Conservation (phyloP, 2,113 vertebrate species). For the Probosciger aterrimus region DNA sequence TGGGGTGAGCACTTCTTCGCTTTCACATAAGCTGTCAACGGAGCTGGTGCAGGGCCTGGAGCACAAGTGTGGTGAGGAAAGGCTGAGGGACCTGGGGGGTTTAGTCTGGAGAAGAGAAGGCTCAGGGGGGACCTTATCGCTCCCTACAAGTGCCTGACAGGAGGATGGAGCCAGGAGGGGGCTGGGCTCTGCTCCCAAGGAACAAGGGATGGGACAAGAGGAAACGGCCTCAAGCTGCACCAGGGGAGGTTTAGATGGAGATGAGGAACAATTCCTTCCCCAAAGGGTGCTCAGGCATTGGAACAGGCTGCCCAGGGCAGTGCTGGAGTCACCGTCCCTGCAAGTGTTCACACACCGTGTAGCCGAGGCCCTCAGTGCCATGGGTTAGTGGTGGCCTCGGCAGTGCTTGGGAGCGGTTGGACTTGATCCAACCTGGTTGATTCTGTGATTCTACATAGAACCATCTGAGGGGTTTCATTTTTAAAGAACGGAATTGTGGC, state of each 20-base stretch:
- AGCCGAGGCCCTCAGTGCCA: neutral
- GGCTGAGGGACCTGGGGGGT: neutral
- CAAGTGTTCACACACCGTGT: neutral
- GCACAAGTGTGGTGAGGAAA: neutral
- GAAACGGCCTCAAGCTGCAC: no score
- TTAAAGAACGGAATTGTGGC: neutral
- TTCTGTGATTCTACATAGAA: neutral
- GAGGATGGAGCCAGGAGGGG: neutral
- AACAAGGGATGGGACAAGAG: no score
- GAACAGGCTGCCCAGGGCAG: neutral
- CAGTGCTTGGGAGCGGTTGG: neutral
- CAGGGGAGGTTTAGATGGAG: no score
- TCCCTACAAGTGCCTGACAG: neutral
- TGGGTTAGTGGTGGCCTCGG: neutral
- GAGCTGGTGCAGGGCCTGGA: neutral
- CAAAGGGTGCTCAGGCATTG: neutral
- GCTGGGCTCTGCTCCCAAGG: neutral
- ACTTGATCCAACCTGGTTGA: neutral
- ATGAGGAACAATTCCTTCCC: neutral
- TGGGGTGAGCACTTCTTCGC: neutral
- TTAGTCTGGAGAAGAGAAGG: neutral
- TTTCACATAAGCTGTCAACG: neutral
- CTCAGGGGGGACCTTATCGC: neutral
- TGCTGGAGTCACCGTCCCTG: fast-evolving
- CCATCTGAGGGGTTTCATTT: neutral